Conservation (phyloP, 92 coral and sea anemone species). For the Paramuricea clavata region DNA sequence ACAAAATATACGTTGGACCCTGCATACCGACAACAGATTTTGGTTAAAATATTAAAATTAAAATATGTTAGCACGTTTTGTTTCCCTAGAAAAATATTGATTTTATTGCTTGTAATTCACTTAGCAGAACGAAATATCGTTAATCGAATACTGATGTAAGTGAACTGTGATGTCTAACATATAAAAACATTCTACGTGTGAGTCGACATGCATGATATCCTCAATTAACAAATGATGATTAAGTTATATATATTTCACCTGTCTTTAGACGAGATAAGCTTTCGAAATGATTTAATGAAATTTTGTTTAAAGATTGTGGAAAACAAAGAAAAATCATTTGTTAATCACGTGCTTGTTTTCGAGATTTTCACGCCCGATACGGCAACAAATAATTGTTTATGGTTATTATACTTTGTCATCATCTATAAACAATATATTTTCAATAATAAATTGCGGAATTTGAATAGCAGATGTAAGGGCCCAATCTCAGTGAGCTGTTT, state of each 20-base stretch:
- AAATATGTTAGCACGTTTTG: too few species aligned
- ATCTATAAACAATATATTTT: neutral
- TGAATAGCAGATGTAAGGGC: too few species aligned
- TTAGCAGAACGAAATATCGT: too few species aligned
- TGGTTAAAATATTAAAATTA: too few species aligned
- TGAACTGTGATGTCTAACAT: too few species aligned
- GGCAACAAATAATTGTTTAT: slow-evolving; percentile 10
- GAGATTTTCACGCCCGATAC: neutral
- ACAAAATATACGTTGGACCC: too few species aligned
- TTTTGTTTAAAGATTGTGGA: slow-evolving; percentile 31
- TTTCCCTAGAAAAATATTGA: too few species aligned
- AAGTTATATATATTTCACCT: slow-evolving; percentile 19
- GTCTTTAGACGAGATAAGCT: slow-evolving; percentile 23
- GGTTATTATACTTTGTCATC: neutral
- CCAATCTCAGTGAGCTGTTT: too few species aligned
- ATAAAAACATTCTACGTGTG: too few species aligned
- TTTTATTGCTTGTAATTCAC: too few species aligned
- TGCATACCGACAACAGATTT: too few species aligned
- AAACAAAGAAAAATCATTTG: slow-evolving; percentile 11
- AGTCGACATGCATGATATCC: neutral
- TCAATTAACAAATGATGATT: slow-evolving; percentile 4
- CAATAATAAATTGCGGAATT: neutral
- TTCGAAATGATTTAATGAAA: slow-evolving; percentile 30
- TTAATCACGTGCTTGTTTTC: slow-evolving; percentile 21
- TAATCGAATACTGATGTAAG: too few species aligned